Evolutionary conservation across 2,888 invertebrate species (phyloP).

Genomic region (Philhelius pedissequus): DNA sequence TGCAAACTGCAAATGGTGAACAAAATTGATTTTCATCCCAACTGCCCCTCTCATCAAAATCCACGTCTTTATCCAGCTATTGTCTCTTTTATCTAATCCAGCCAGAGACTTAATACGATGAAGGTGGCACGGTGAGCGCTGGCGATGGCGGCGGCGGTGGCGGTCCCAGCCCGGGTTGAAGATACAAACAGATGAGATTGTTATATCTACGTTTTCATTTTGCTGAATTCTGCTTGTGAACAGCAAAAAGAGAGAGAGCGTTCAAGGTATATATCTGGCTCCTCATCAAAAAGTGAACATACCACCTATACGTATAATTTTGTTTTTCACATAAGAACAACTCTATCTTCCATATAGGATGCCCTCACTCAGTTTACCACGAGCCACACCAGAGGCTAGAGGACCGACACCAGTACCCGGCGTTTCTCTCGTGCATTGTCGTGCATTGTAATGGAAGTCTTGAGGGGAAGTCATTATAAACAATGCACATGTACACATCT

Average conservation of each 20-base stretch:
- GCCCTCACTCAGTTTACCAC: neutral
- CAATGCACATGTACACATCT: conserved; percentile 64
- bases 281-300: conserved; percentile 41
- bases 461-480: conserved; percentile 62
- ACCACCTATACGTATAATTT: neutral
- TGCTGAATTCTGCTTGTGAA: neutral
- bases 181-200: conserved; percentile 55
- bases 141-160: too few species aligned
- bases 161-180: conserved; percentile 11
- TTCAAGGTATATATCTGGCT: conserved; percentile 27
- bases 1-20: conserved; percentile 79
- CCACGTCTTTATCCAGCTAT: conserved; percentile 14
- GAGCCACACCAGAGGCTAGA: neutral
- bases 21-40: conserved; percentile 77
- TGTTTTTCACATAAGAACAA: neutral
- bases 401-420: neutral
- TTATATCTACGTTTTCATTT: conserved; percentile 53
- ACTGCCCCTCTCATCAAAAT: neutral
- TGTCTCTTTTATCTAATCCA: conserved; percentile 35
- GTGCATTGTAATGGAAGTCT: conserved; percentile 54
- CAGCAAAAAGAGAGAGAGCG: neutral
- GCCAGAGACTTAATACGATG: neutral
- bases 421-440: conserved; percentile 50
- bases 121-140: too few species aligned
- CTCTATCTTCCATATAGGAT: neutral